Evolutionary conservation across 2,888 invertebrate species (phyloP), one percentile per base, ranked within the genome.

Genomic region (Caenorhabditis afra): DNA sequence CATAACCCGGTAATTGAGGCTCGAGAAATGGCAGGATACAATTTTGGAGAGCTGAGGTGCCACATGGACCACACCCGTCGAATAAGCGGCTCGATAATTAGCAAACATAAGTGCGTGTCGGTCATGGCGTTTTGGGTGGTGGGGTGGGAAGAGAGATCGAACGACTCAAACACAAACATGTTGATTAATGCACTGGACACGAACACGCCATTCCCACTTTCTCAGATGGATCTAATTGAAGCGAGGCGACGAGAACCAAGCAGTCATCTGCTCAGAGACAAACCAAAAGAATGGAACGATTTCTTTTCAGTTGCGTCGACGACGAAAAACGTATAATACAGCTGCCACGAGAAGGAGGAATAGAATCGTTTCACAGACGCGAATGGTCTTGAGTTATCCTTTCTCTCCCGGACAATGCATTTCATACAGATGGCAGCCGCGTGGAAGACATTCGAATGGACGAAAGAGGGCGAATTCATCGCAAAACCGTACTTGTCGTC

Each of bases 41-140:
- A 74, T 66, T 66, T 66, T 39, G 47, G 37, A 11, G 45, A 41
- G n/a, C 29, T 29, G 29, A 29, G 58, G 50, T 45, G 58, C 71
- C 62, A 64, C 52, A 65, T 22, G 64, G 50, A 45, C 65, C 64
- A 52, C 49, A 50, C 49, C 68, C 52, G 35, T 47, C 61, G 47
- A 70, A 61, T 61, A 47, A 70, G 61, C 65, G 49, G 61, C 47
- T 47, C 45, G 66, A 62, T 67, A 76, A 76, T 76, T 76, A 76
- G 76, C 67, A 76, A 76, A 76, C 68, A 76, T 76, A 61, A 67
- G 50, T 53, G 58, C 52, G 47, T 16, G 39, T 64, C 47, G 58
- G 23, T 49, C 53, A 62, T 23, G 22, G 53, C 16, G 59, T 41
- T 3, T 41, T 3, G 62, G 62, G 3, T 50, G 39, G 55, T 29